Conservation (phyloP, 2,113 vertebrate genomes). For the Siphamia tubifer region DNA sequence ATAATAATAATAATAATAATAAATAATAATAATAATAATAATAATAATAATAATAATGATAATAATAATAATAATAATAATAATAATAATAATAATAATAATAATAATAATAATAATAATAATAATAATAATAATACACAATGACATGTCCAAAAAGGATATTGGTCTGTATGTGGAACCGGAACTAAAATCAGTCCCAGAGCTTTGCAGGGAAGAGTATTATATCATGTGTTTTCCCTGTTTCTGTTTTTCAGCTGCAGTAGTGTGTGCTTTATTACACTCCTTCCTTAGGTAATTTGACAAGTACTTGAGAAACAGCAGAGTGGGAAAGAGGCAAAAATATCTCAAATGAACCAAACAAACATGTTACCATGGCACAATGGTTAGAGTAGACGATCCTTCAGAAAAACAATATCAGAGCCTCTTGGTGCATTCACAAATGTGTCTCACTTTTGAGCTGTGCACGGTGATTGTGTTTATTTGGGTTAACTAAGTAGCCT, state of each 20-base stretch:
- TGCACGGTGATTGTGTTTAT: conserved; percentile 38
- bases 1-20: too few species aligned
- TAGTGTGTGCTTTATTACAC: neutral
- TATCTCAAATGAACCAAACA: conserved; percentile 29
- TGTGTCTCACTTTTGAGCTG: conserved; percentile 6
- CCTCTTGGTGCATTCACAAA: conserved; percentile 5
- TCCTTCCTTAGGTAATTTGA: conserved; percentile 30
- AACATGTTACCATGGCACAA: conserved; percentile 50
- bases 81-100: too few species aligned
- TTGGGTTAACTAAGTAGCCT: conserved; percentile 45
- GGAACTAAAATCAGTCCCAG: too few species aligned
- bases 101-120: too few species aligned
- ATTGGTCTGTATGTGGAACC: too few species aligned
- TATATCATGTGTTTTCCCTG: neutral
- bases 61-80: too few species aligned
- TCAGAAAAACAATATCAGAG: conserved; percentile 47
- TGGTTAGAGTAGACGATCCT: conserved; percentile 30
- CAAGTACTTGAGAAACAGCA: conserved; percentile 16
- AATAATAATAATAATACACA: too few species aligned
- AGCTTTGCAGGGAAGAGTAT: too few species aligned
- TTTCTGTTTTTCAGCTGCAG: neutral
- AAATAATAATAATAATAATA: too few species aligned
- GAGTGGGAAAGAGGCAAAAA: conserved; percentile 8
- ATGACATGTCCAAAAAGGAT: too few species aligned
- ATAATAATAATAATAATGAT: too few species aligned